Evolutionary conservation across 1,140 invertebrate species (phyloP).

Genomic region (Ceratoteleas bidentatus): DNA sequence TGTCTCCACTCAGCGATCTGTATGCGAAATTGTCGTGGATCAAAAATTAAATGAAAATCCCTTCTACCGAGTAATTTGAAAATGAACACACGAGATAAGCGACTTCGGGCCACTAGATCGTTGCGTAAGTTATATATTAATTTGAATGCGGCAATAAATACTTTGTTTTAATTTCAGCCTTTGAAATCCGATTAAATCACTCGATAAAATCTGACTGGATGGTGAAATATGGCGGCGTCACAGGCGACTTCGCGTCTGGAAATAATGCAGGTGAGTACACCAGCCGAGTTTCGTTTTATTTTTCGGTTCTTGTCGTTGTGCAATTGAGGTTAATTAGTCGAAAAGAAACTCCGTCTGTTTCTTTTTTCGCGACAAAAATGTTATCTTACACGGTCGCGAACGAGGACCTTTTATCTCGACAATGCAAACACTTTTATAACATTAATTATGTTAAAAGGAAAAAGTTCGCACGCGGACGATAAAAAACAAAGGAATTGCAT

Average conservation of each 20-base stretch:
- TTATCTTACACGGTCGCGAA: neutral
- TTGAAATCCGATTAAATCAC: constrained; percentile 53
- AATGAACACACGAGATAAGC: neutral
- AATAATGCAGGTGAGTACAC: constrained; percentile 75
- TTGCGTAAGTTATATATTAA: constrained; percentile 3
- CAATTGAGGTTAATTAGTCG: constrained; percentile 39
- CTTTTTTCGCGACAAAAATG: constrained; percentile 7
- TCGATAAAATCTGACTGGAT: constrained; percentile 55
- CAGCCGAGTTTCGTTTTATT: constrained; percentile 34
- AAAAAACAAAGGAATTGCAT: no score
- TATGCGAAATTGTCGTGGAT: no score
- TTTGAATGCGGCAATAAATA: constrained; percentile 46
- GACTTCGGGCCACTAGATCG: neutral
- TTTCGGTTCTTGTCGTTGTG: no score
- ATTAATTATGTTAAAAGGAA: neutral
- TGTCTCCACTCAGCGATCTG: no score
- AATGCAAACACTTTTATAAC: constrained; percentile 3
- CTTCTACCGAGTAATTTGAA: neutral
- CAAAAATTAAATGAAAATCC: no score
- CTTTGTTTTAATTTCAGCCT: constrained; percentile 59
- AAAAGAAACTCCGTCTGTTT: constrained; percentile 22
- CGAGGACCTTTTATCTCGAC: no score
- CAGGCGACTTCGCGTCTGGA: constrained; percentile 77
- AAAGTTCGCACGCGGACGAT: no score
- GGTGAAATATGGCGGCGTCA: constrained; percentile 74